A percentile compares a stretch with the other conserved stretches of the same genome.
Evolutionary conservation across 2,888 invertebrate species (phyloP).

Genomic region (Coenonympha arcania): DNA sequence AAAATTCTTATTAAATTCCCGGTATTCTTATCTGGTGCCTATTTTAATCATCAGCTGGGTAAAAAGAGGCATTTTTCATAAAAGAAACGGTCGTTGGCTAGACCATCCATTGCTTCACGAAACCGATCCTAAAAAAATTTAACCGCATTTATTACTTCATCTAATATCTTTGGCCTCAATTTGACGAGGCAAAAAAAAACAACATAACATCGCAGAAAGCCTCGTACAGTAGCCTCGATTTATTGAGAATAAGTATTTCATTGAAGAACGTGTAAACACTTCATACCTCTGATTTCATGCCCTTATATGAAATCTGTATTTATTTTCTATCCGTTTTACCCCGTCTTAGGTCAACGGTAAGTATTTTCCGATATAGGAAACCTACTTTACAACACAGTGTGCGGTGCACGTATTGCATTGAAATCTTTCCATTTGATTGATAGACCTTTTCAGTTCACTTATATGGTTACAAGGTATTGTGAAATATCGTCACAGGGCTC

Average conservation of each 20-base stretch:
- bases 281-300: conserved; percentile 25
- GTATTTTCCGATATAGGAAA: conserved; percentile 24
- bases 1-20: too few relatives aligned
- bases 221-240: conserved; percentile 15
- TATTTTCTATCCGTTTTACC: conserved; percentile 26
- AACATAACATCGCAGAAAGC: background rate
- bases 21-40: too few relatives aligned
- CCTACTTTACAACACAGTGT: conserved; percentile 14
- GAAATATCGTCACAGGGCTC: conserved; percentile 1
- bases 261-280: conserved; percentile 19
- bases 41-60: too few relatives aligned
- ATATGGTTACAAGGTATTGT: conserved; percentile 8
- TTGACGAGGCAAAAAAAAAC: background rate
- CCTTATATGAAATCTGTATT: conserved; percentile 21
- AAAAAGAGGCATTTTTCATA: too few relatives aligned
- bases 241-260: conserved; percentile 19
- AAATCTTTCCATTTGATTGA: conserved; percentile 15
- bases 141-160: too few relatives aligned
- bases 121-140: background rate
- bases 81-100: too few relatives aligned
- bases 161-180: background rate
- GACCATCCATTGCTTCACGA: too few relatives aligned
- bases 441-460: conserved; percentile 18
- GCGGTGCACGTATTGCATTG: conserved; percentile 13
- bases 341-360: conserved; percentile 21